phyloP scores from a whole-genome alignment of 2,797 vertebrate genomes.

The Rhinophrynus dorsalis region DNA sequence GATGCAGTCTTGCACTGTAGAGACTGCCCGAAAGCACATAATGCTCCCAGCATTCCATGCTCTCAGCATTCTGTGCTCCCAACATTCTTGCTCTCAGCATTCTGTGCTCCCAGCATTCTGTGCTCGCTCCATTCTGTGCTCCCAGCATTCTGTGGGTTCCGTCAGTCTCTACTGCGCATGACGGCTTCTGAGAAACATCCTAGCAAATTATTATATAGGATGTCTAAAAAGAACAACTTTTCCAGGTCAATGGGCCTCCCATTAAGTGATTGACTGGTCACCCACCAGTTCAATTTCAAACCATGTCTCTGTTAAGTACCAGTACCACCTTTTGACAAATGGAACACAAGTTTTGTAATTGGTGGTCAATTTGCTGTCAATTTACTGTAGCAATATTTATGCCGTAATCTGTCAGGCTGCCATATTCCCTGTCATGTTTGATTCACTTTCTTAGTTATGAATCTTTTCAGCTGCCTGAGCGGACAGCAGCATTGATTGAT shows the following conservation, averaged over 20 bases:
- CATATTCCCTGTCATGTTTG: conserved; percentile 17
- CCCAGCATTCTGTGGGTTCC: too few relatives aligned
- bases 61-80: too few relatives aligned
- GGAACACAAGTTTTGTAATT: conserved; percentile 18
- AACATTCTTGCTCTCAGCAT: too few relatives aligned
- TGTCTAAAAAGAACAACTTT: conserved; percentile 11
- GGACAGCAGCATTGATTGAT: conserved; percentile 37
- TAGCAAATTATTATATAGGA: too few relatives aligned
- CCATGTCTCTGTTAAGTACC: not conserved
- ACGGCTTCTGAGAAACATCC: too few relatives aligned
- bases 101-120: too few relatives aligned
- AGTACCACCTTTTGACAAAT: conserved; percentile 29
- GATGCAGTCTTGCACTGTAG: too few relatives aligned
- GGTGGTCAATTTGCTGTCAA: conserved; percentile 45
- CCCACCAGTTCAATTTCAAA: conserved; percentile 11
- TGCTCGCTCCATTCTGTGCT: too few relatives aligned
- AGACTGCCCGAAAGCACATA: too few relatives aligned
- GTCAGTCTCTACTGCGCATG: too few relatives aligned
- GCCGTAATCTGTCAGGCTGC: conserved; percentile 28
- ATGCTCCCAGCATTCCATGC: too few relatives aligned
- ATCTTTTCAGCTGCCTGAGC: conserved; percentile 19
- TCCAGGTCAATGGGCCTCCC: conserved; percentile 1
- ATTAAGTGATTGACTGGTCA: conserved; percentile 10
- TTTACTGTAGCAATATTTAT: conserved; percentile 32
- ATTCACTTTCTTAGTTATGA: conserved; percentile 13